A percentile compares a stretch with the other conserved stretches of the same genome.
These are phyloP conservation scores for Noturus placidus DNA, from an alignment of 2,113 vertebrate species.

Conservation along the genomic window DNA sequence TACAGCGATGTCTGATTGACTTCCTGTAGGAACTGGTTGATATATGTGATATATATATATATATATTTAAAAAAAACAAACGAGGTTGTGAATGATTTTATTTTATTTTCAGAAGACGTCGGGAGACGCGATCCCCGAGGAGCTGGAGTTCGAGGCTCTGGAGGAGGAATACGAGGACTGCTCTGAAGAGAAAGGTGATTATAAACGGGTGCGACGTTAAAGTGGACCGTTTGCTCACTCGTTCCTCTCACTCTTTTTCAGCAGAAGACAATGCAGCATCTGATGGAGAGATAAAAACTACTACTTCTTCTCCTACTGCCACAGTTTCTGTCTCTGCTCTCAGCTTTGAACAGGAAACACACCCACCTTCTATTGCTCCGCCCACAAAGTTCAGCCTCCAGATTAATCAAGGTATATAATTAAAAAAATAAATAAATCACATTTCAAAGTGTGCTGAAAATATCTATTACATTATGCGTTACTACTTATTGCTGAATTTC, in stretches of 20 bases:
- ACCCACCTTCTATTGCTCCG: slow-evolving; percentile 1
- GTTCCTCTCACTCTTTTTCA: not conserved
- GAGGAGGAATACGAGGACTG: slow-evolving; percentile 71
- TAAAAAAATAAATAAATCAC: no score
- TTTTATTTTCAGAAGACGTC: slow-evolving; percentile 67
- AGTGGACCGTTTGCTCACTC: not conserved
- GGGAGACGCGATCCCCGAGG: slow-evolving; percentile 73
- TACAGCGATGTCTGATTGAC: not conserved
- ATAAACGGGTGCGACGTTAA: no score
- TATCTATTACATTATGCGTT: not conserved
- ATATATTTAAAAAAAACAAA: no score
- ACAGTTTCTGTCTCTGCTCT: not conserved
- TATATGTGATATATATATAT: no score
- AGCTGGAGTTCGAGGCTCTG: slow-evolving; percentile 74
- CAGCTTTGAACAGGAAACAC: slow-evolving; percentile 31
- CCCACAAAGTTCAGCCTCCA: slow-evolving; percentile 39
- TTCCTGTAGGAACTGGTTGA: not conserved
- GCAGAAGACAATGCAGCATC: slow-evolving; percentile 31
- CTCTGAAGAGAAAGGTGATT: slow-evolving; percentile 50
- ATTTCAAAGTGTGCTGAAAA: not conserved
- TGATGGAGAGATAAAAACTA: slow-evolving; percentile 21
- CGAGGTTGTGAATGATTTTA: not conserved
- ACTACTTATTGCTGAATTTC: no score
- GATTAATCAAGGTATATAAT: slow-evolving; percentile 42
- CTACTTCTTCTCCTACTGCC: slow-evolving; percentile 24